These are phyloP conservation scores for Pentalonia nigronervosa DNA, from an alignment of 1,140 invertebrate genomes.

Conservation along the genomic window DNA sequence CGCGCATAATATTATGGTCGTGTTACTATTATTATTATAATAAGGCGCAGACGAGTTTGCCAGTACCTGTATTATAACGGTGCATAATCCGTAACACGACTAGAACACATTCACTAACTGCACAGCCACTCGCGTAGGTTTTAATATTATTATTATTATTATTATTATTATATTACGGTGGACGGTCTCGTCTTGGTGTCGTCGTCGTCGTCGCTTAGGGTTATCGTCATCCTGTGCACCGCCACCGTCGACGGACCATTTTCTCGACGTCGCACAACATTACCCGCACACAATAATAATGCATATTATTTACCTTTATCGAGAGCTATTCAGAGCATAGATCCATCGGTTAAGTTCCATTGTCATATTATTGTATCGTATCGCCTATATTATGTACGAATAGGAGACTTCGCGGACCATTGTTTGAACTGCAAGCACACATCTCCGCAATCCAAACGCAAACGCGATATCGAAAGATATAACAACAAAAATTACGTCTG, in stretches of 20 bases:
- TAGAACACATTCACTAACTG: no score
- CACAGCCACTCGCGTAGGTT: not conserved
- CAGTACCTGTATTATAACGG: slow-evolving; percentile 19
- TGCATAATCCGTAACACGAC: not conserved
- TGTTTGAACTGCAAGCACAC: not conserved
- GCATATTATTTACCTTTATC: no score
- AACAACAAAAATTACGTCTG: not conserved
- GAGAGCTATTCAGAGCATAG: not conserved
- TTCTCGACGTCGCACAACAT: not conserved
- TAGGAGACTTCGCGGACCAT: not conserved
- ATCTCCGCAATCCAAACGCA: not conserved
- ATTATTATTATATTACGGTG: not conserved
- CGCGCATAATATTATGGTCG: not conserved
- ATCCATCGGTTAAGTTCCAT: not conserved
- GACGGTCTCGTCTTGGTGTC: not conserved
- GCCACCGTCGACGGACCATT: not conserved
- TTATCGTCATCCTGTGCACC: not conserved
- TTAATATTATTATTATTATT: not conserved
- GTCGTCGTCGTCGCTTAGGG: not conserved
- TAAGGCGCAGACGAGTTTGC: slow-evolving; percentile 1
- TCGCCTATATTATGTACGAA: fast-evolving
- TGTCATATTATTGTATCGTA: not conserved
- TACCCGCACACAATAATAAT: not conserved
- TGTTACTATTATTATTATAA: not conserved
- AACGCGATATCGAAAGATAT: not conserved